Base-by-base conservation (phyloP, 1,140 invertebrate species). In the Aplysia californica region DNA sequence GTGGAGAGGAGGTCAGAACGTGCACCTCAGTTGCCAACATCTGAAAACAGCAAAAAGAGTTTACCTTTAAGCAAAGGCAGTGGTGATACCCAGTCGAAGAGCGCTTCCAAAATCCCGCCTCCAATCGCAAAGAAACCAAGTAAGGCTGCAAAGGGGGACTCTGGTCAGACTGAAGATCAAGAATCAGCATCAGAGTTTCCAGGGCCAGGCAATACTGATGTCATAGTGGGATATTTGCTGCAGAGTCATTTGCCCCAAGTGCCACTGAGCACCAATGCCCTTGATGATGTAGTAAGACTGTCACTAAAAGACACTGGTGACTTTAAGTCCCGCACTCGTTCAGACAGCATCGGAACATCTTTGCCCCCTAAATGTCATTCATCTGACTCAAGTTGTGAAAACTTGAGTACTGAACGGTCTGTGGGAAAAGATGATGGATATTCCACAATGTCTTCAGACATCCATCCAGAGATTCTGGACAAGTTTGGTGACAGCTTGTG, bases 381-480 rank as follows among this genome's bases (percentile, higher is more conserved):
- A 15, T 79, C 83, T 3, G 84, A 86, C 38, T 82, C 83, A 15
- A 84, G 83, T 73, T 84, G 82, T 66, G 83, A 85, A 29, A 82
- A 82, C 39, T 69, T 84, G 31, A 80, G 80, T 31, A 85, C 84
- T 31, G 86, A 79, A 91, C 67, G 86, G 58, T 86, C 87, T 92
- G 94, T 94, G 18, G 94, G 94, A 78, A 92, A 94, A 79, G 95
- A 96, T 89, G 95, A 96, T 88, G 95, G 95, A 1, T 96, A 96
- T 86, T 96, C 95, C 36, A 96, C 95, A 3, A 96, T 96, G 95
- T 95, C 95, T 0, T 95, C 94, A 82, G 95, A 96, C 85, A 94
- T 95, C 2, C 94, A 95, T 66, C 86, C 86, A 64, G 84, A 85
- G 70, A 75, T 79, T 50, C 59, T 86, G 55, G 85, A 87, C 73